Evolutionary conservation across 2,888 invertebrate species (phyloP).

Genomic region (Arrhopalites spinosus): DNA sequence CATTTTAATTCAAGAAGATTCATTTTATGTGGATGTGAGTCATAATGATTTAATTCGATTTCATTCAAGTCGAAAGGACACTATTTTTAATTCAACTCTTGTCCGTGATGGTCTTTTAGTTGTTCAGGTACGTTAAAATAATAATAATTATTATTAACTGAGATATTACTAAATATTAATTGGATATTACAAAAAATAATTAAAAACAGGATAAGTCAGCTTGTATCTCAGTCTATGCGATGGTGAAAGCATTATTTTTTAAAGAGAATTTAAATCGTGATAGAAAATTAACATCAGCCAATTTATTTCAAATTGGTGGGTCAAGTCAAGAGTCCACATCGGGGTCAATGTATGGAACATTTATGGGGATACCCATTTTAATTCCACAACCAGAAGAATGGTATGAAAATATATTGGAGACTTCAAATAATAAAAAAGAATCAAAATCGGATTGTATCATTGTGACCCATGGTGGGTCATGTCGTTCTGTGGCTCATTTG

Average conservation of each 20-base stretch:
- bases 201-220: slow-evolving; percentile 53
- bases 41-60: slow-evolving; percentile 49
- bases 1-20: slow-evolving; percentile 48
- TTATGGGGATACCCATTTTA: slow-evolving; percentile 29
- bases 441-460: slow-evolving; percentile 44
- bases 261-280: slow-evolving; percentile 44
- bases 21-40: slow-evolving; percentile 39
- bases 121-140: slow-evolving; percentile 27
- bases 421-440: slow-evolving; percentile 35
- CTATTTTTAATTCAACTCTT: slow-evolving; percentile 11
- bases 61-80: slow-evolving; percentile 44
- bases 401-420: slow-evolving; percentile 46
- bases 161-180: no score
- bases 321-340: neutral
- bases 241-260: slow-evolving; percentile 49
- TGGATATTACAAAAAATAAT: slow-evolving; percentile 7
- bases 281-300: slow-evolving; percentile 13
- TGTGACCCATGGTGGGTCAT: slow-evolving; percentile 46
- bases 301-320: neutral
- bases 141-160: no score
- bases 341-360: neutral
- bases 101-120: slow-evolving; percentile 32
- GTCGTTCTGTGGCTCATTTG: slow-evolving; percentile 47
- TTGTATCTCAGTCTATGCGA: slow-evolving; percentile 45
- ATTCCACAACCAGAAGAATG: slow-evolving; percentile 34